Evolutionary conservation across 2,797 vertebrate species (phyloP).

Genomic region (Microchirus variegatus): DNA sequence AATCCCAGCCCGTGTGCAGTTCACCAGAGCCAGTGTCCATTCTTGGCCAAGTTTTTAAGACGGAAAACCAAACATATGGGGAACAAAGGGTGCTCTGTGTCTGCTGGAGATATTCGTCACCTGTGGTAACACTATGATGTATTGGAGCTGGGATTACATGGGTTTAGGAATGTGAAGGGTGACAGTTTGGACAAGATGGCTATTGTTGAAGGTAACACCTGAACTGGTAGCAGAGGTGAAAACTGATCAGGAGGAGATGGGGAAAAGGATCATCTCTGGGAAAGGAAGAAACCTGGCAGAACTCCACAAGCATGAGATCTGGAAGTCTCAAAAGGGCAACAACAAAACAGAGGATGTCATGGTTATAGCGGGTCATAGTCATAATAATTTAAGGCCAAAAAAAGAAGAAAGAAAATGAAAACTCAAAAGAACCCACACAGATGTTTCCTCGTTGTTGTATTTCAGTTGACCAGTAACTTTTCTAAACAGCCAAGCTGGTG

Average conservation of each 20-base stretch:
- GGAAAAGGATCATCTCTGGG: slow-evolving; percentile 42
- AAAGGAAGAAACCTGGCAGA: slow-evolving; percentile 37
- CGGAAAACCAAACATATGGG: slow-evolving; percentile 50
- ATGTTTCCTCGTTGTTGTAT: slow-evolving; percentile 8
- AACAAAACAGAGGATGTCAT: background rate
- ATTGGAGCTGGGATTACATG: slow-evolving; percentile 70
- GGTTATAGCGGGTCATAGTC: background rate
- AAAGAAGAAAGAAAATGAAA: background rate
- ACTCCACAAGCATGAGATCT: slow-evolving; percentile 11
- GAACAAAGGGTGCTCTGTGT: slow-evolving; percentile 72
- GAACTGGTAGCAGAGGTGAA: slow-evolving; percentile 57
- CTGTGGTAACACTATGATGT: slow-evolving; percentile 74
- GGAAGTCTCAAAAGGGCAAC: slow-evolving; percentile 9
- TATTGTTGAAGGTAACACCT: slow-evolving; percentile 73
- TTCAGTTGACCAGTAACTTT: background rate
- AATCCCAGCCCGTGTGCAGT: slow-evolving; percentile 31
- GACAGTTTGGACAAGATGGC: slow-evolving; percentile 72
- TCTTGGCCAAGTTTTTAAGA: slow-evolving; percentile 49
- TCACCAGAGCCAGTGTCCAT: slow-evolving; percentile 46
- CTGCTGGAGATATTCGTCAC: slow-evolving; percentile 64
- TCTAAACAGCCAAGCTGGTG: background rate
- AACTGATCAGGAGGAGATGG: slow-evolving; percentile 50
- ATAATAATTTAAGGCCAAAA: background rate
- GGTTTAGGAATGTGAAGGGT: slow-evolving; percentile 66
- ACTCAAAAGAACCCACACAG: background rate